These are phyloP conservation scores for Pandemis heparana DNA, from an alignment of 2,888 invertebrate genomes.

Conservation along the genomic window DNA sequence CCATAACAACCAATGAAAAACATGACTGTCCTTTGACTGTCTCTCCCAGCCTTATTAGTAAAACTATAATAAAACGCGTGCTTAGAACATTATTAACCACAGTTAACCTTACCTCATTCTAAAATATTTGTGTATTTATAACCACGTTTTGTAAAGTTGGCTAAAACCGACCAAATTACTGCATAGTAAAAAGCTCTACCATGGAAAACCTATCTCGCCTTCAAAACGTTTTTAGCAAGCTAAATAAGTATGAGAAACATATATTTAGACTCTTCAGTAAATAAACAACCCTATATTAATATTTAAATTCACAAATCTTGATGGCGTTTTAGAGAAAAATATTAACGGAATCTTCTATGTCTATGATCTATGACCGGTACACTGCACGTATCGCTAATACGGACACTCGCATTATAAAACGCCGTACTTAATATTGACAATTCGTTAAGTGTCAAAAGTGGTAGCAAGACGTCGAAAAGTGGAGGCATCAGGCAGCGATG, in stretches of 20 bases:
- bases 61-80: too few species aligned
- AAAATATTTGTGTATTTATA: background rate
- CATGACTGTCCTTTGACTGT: too few species aligned
- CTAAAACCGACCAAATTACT: background rate
- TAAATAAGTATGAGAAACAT: background rate
- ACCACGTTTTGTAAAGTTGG: background rate
- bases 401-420: constrained; percentile 45
- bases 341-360: background rate
- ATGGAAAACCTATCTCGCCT: background rate
- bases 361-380: background rate
- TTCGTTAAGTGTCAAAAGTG: constrained; percentile 78
- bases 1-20: too few species aligned
- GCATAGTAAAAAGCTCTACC: background rate
- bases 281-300: too few species aligned
- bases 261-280: too few species aligned
- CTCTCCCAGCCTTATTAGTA: too few species aligned
- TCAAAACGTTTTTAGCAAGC: background rate
- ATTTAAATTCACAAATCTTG: too few species aligned
- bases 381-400: background rate
- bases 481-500: constrained; percentile 81
- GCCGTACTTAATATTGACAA: constrained; percentile 61
- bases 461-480: constrained; percentile 81
- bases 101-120: too few species aligned
- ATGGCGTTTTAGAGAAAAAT: background rate
- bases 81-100: too few species aligned